Base-by-base conservation (phyloP, 2,888 invertebrate genomes). In the Bunonema sp. region DNA sequence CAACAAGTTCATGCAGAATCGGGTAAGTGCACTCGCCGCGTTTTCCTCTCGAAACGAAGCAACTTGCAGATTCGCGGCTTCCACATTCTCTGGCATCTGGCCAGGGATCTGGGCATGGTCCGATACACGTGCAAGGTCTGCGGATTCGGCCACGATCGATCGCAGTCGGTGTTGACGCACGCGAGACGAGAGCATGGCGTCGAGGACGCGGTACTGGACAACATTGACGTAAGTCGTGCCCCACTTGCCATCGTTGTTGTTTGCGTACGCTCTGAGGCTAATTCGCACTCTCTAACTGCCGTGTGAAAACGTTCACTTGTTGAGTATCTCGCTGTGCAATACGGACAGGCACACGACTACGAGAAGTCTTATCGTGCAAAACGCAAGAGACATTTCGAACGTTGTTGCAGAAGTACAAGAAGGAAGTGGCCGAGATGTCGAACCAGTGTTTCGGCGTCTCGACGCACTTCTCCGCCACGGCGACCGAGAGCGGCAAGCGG, bases 61-160 rank as follows among this genome's bases (percentile, higher is more conserved):
- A 26, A 26, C 2, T 26, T 54, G 46, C 39, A 56, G 53, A 59
- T 57, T 30, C 55, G 61, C 22, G 62, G 65, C 12, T 63, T 65
- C 49, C 65, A 65, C 47, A 57, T 65, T 24, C 59, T 65, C 12
- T 59, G 59, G 61, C 65, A 65, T 43, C 46, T 65, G 52, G 55
- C 53, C 34, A 63, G 54, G 37, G 65, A 65, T 44, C 49, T 59
- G 46, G 61, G 61, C 39, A 65, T 65, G 46, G 55, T 60, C 32
- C 50, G 65, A 21, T 65, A 63, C 48, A 53, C 52, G 15, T 65
- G 65, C 48, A 56, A 55, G 39, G 44, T 54, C 37, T 65, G 65
- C 43, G 45, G 50, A 26, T 65, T 57, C 47, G 60, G 60, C 18
- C 61, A 65, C 44, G 65, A 65, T 34, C 59, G 62, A 12, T 56